These are phyloP conservation scores for Ophion costatus DNA, from an alignment of 2,888 invertebrate genomes.

Conservation along the genomic window DNA sequence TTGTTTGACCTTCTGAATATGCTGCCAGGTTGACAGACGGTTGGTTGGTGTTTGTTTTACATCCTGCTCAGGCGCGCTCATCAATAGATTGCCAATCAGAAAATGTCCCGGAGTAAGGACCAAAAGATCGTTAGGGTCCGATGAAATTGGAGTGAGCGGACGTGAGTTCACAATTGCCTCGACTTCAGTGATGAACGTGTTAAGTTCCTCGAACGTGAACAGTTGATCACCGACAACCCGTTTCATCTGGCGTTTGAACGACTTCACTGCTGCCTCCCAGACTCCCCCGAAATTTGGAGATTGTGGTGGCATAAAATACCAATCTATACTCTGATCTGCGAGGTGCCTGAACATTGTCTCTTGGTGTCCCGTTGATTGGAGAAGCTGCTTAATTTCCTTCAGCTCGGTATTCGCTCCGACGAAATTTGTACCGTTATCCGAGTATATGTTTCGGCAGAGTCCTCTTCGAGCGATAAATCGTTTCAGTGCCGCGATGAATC, in stretches of 20 bases:
- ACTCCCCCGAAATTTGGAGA: slow-evolving; percentile 2
- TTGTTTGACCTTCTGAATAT: slow-evolving; percentile 49
- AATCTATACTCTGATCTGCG: neutral
- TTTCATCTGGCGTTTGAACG: slow-evolving; percentile 42
- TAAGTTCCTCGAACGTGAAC: slow-evolving; percentile 35
- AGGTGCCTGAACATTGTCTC: slow-evolving; percentile 3
- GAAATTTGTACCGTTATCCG: no score
- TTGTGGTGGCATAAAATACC: slow-evolving; percentile 17
- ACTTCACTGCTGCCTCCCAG: slow-evolving; percentile 44
- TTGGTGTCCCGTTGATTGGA: slow-evolving; percentile 42
- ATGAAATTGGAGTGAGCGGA: slow-evolving; percentile 25
- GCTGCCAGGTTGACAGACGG: slow-evolving; percentile 40
- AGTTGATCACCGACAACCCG: slow-evolving; percentile 40
- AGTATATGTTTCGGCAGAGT: no score
- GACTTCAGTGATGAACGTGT: slow-evolving; percentile 37
- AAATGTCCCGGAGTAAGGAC: slow-evolving; percentile 41
- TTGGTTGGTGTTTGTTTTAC: slow-evolving; percentile 20
- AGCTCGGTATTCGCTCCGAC: no score
- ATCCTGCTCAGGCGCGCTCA: slow-evolving; percentile 40
- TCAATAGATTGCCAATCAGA: slow-evolving; percentile 43
- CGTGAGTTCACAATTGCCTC: slow-evolving; percentile 46
- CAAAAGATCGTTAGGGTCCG: slow-evolving; percentile 28
- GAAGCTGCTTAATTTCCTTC: no score
- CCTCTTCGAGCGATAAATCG: no score
- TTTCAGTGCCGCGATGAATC: no score